These are phyloP conservation scores for Echeneis naucrates DNA, from an alignment of 2,797 vertebrate genomes.

Conservation along the genomic window DNA sequence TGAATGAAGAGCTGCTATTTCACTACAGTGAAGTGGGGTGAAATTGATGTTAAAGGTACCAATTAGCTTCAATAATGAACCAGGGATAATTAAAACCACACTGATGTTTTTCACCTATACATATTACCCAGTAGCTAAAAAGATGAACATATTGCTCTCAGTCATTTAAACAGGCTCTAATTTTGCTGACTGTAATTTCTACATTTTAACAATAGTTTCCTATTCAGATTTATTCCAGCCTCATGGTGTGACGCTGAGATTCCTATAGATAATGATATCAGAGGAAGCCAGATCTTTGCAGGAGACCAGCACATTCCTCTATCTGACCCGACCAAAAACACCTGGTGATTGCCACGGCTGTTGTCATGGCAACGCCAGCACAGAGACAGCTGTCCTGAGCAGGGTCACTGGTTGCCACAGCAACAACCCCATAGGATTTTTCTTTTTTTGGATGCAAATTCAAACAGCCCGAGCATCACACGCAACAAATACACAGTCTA, in stretches of 20 bases:
- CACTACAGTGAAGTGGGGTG: constrained; percentile 1
- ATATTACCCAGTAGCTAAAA: neutral
- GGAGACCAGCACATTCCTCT: constrained; percentile 18
- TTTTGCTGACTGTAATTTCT: constrained; percentile 14
- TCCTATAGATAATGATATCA: neutral
- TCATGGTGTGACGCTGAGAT: neutral
- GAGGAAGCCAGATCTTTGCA: constrained; percentile 3
- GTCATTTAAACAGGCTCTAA: no score
- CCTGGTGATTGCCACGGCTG: constrained; percentile 40
- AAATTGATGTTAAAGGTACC: constrained; percentile 42
- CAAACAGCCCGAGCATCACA: constrained; percentile 31
- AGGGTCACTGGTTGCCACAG: constrained; percentile 70
- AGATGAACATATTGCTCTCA: neutral
- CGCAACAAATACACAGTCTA: constrained; percentile 29
- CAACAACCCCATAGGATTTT: constrained; percentile 62
- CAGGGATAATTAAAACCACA: constrained; percentile 15
- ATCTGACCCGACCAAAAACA: constrained; percentile 46
- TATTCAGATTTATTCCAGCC: neutral
- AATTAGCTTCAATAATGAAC: constrained; percentile 31
- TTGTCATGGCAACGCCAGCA: constrained; percentile 66
- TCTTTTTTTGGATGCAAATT: constrained; percentile 34
- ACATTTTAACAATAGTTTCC: constrained; percentile 17
- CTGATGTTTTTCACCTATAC: constrained; percentile 13
- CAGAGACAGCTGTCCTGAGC: constrained; percentile 48
- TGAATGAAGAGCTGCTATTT: constrained; percentile 28